Percentiles rank a stretch among this genome's conserved stretches.
Conservation (phyloP, 2,113 vertebrate species). For the Notechis scutatus region DNA sequence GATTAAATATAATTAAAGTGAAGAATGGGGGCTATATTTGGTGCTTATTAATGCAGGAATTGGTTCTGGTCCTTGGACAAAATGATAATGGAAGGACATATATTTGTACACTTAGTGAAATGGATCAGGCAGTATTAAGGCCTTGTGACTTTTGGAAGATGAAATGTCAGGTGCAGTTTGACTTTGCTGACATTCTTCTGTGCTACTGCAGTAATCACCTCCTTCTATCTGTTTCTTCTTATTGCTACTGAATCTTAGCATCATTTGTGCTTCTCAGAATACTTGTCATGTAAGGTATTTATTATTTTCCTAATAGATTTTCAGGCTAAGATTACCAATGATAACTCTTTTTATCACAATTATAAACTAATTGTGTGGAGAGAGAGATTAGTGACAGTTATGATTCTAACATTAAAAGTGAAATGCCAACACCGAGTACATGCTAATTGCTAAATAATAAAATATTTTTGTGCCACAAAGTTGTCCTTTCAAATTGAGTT, state of each 20-base stretch:
- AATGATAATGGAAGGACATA: not conserved
- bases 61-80: not conserved
- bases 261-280: not conserved
- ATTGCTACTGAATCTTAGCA: not conserved
- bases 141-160: not conserved
- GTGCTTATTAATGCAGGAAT: not conserved
- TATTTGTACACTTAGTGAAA: not conserved
- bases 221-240: conserved; percentile 12
- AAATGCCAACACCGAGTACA: not conserved
- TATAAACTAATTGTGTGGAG: not conserved
- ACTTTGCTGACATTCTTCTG: conserved; percentile 12
- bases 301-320: not conserved
- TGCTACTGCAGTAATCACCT: not conserved
- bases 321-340: not conserved
- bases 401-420: not conserved
- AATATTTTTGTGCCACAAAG: not conserved
- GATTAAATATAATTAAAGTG: not conserved
- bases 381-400: not conserved
- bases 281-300: not conserved
- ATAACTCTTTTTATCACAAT: not conserved
- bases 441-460: rapidly evolving
- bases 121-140: not conserved
- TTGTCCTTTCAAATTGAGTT: not conserved
- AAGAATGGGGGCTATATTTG: not conserved
- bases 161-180: not conserved